These are phyloP conservation scores for Caenorhabditis brenneri DNA, from an alignment of 1,140 invertebrate genomes.

Conservation along the genomic window DNA sequence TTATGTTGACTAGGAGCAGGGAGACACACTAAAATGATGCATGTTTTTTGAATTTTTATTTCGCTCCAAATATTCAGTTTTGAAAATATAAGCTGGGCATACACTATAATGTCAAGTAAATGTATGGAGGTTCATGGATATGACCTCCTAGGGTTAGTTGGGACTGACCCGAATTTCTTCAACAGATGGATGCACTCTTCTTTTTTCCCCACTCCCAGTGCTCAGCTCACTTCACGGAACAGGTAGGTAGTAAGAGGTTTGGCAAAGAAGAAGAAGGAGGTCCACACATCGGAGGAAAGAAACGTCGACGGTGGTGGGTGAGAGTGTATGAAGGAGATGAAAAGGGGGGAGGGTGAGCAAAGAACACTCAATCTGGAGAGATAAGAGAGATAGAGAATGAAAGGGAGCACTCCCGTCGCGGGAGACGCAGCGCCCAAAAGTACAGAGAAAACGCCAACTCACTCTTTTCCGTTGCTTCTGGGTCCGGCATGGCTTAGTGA, in stretches of 20 bases:
- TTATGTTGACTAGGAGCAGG: no score
- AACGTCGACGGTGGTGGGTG: slow-evolving; percentile 14
- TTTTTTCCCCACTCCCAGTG: background rate
- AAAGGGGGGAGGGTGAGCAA: slow-evolving; percentile 8
- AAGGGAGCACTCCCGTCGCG: slow-evolving; percentile 9
- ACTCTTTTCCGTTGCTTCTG: background rate
- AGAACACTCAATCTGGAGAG: slow-evolving; percentile 6
- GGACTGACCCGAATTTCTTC: slow-evolving; percentile 4
- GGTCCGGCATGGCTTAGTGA: background rate
- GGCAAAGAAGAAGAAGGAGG: slow-evolving; percentile 38
- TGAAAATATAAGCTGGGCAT: no score
- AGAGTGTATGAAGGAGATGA: slow-evolving; percentile 20
- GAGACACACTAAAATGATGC: no score
- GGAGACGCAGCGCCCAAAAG: slow-evolving; percentile 33
- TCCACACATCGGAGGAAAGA: slow-evolving; percentile 36
- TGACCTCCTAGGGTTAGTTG: background rate
- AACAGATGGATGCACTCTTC: slow-evolving; percentile 2
- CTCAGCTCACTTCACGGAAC: slow-evolving; percentile 36
- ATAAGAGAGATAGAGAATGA: slow-evolving; percentile 35
- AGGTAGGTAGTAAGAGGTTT: slow-evolving; percentile 42
- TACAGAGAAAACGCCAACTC: slow-evolving; percentile 9
- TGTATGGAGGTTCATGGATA: no score
- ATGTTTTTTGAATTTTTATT: no score
- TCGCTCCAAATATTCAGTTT: no score
- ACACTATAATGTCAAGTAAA: no score